phyloP scores from a whole-genome alignment of 1,140 invertebrate genomes.

The Cotesia glomerata region DNA sequence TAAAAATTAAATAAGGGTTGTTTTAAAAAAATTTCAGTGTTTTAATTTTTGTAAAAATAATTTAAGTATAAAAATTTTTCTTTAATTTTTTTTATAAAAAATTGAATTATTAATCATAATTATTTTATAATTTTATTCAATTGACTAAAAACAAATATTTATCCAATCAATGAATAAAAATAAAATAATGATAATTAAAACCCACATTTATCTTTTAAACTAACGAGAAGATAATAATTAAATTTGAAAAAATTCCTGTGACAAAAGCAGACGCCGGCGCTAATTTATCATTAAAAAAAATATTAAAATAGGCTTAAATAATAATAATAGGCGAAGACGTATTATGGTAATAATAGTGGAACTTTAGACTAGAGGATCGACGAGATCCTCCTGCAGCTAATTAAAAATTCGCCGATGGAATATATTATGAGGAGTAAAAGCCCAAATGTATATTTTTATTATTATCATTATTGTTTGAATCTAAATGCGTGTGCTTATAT shows the following conservation, averaged over 20 bases:
- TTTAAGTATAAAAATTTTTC: too few relatives aligned
- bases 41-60: too few relatives aligned
- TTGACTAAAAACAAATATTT: too few relatives aligned
- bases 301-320: not conserved
- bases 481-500: not conserved
- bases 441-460: not conserved
- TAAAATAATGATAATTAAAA: too few relatives aligned
- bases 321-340: constrained; percentile 7
- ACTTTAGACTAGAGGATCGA: constrained; percentile 39
- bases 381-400: constrained; percentile 44
- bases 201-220: too few relatives aligned
- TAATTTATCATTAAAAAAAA: constrained; percentile 12
- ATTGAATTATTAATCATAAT: too few relatives aligned
- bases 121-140: too few relatives aligned
- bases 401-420: constrained; percentile 35
- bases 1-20: too few relatives aligned
- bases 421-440: constrained; percentile 29
- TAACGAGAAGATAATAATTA: not conserved
- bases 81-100: too few relatives aligned
- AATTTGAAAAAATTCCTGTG: not conserved
- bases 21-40: too few relatives aligned
- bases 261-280: constrained; percentile 5
- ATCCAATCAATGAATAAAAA: too few relatives aligned
- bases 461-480: not conserved
- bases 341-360: constrained; percentile 34